Percentiles rank a stretch among this genome's conserved stretches.
These are phyloP conservation scores for Trypoxylon attenuatum DNA, from an alignment of 2,888 invertebrate species.

Conservation along the genomic window DNA sequence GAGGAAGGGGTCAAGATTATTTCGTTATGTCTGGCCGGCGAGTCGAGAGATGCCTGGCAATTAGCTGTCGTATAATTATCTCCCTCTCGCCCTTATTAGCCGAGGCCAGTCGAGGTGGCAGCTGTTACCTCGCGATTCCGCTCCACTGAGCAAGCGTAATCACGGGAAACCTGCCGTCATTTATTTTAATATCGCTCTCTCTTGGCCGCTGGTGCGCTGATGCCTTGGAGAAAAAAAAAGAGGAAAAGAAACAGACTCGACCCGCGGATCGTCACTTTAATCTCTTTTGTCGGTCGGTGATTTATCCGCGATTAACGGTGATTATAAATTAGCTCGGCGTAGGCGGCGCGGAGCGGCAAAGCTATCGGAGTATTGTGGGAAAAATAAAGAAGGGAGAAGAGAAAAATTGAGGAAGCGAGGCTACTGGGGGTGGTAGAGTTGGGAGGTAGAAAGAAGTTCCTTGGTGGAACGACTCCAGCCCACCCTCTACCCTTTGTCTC, in stretches of 20 bases:
- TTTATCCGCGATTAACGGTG: constrained; percentile 64
- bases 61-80: constrained; percentile 66
- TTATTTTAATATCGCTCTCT: constrained; percentile 61
- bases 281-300: constrained; percentile 11
- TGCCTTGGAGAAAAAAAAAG: not conserved
- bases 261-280: constrained; percentile 11
- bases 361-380: constrained; percentile 40
- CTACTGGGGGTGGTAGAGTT: constrained; percentile 14
- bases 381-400: constrained; percentile 52
- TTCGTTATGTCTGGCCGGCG: constrained; percentile 59
- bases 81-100: constrained; percentile 46
- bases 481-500: constrained; percentile 65
- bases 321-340: constrained; percentile 54
- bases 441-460: constrained; percentile 15
- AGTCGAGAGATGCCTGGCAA: constrained; percentile 57
- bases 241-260: constrained; percentile 9
- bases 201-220: constrained; percentile 1
- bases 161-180: constrained; percentile 47
- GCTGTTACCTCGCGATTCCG: constrained; percentile 38
- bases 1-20: constrained; percentile 51
- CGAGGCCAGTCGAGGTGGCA: constrained; percentile 32
- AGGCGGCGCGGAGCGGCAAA: constrained; percentile 8
- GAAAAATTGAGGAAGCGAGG: constrained; percentile 13
- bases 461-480: constrained; percentile 26
- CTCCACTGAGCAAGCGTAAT: constrained; percentile 41